Evolutionary conservation across 2,888 invertebrate genomes (phyloP), one percentile per base, ranked within the genome.

Genomic region (Eristalis intricaria): DNA sequence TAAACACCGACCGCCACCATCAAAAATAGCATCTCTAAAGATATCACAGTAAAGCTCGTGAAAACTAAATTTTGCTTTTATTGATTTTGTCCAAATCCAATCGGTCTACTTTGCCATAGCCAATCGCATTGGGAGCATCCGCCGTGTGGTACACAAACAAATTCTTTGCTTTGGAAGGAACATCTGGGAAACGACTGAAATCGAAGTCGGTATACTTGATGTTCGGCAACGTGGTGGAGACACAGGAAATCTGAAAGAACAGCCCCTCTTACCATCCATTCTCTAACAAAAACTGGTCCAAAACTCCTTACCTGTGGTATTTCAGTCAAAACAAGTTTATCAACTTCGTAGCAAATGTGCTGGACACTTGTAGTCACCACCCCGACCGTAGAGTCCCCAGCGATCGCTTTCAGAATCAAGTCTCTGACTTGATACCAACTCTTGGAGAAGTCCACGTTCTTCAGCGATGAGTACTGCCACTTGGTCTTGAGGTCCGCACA

Each of bases 101-200:
- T n/a, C 89, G 89, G 68, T 89, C 89, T n/a, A 89, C 50, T 11
- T 89, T 89, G 1, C 89, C 89, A 68, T 80, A 89, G 23, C 89
- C 90, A 69, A 89, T 84, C 11, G 84, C 84, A 61, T 63, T 43
- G 0, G 90, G 88, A 22, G 8, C 56, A 1, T 89, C 89, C 0
- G 56, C 35, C 1, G 89, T 78, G 58, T 83, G 63, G 32, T 60
- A 69, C 22, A 90, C 88, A 8, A 77, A 61, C 11, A 89, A 84
- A 40, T 89, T 75, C 26, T 89, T 65, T 1, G 83, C 81, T 3
- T 82, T 82, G 1, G 88, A 40, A 8, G 85, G 81, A 5, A 88
- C 23, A 2, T 88, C 68, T 26, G 89, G 75, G 70, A 89, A 89
- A 0, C 89, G 89, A 23, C 85, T 88, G 64, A 89, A 90, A 74